Conservation (phyloP, 2,797 vertebrate genomes). For the Mycteria americana region DNA sequence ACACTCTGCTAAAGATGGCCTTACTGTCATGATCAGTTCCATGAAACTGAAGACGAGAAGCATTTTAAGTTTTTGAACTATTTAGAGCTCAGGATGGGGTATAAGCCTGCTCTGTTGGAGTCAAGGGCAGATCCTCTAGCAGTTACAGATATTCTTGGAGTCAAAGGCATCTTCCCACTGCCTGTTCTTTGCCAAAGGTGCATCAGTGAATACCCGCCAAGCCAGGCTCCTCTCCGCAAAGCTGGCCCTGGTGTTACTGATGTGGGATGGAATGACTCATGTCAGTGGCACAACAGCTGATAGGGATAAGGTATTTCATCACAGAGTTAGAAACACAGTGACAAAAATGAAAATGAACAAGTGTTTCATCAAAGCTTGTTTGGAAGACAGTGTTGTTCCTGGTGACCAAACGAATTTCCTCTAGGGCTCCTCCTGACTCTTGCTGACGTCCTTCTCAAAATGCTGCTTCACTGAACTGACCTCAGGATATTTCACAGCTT, state of each 20-base stretch:
- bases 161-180: not conserved
- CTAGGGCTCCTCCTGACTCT: not conserved
- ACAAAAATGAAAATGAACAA: not conserved
- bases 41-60: not conserved
- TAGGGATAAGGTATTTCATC: not conserved
- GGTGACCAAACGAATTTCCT: not conserved
- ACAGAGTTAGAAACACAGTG: not conserved
- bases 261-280: accelerated
- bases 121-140: not conserved
- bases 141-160: not conserved
- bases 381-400: not conserved
- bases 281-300: not conserved
- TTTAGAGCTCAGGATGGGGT: not conserved
- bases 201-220: not conserved
- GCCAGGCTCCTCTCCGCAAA: not conserved
- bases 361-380: not conserved
- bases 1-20: not conserved
- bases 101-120: not conserved
- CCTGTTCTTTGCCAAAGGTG: not conserved
- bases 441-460: not conserved
- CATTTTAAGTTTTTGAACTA: not conserved
- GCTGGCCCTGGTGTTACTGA: not conserved
- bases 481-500: not conserved
- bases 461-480: not conserved
- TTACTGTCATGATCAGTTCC: not conserved